A percentile compares a stretch with the other conserved stretches of the same genome.
Conservation (phyloP, 1,140 invertebrate species). For the Coenobita brevimanus region DNA sequence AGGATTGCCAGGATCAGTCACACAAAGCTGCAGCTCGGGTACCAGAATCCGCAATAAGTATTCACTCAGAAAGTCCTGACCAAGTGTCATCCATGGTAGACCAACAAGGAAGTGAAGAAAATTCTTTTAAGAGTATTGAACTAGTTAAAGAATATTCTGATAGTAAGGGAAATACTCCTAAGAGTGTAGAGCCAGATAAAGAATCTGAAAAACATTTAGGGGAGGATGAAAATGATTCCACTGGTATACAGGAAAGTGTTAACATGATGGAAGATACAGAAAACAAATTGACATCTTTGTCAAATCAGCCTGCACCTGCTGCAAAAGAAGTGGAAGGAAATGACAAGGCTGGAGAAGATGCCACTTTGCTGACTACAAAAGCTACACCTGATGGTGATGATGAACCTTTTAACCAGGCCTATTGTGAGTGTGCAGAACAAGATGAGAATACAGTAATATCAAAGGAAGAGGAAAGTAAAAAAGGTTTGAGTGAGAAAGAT, state of each 20-base stretch:
- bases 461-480: background rate
- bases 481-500: background rate
- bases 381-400: too few species aligned
- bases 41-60: too few species aligned
- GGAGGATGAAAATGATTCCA: background rate
- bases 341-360: too few species aligned
- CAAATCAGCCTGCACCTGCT: too few species aligned
- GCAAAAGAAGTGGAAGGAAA: too few species aligned
- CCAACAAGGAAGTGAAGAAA: background rate
- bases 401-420: too few species aligned
- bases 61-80: background rate
- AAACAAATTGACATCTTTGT: background rate
- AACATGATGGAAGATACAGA: background rate
- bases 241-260: background rate
- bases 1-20: too few species aligned
- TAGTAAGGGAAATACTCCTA: background rate
- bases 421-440: too few species aligned
- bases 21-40: too few species aligned
- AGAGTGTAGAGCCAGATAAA: background rate
- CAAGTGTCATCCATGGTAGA: too few species aligned
- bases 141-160: background rate
- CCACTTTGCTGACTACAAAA: too few species aligned
- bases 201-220: conserved; percentile 5
- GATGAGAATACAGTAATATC: background rate
- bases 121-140: too few species aligned